These are phyloP conservation scores for Carposina sasakii DNA, from an alignment of 1,140 invertebrate genomes.

Conservation along the genomic window DNA sequence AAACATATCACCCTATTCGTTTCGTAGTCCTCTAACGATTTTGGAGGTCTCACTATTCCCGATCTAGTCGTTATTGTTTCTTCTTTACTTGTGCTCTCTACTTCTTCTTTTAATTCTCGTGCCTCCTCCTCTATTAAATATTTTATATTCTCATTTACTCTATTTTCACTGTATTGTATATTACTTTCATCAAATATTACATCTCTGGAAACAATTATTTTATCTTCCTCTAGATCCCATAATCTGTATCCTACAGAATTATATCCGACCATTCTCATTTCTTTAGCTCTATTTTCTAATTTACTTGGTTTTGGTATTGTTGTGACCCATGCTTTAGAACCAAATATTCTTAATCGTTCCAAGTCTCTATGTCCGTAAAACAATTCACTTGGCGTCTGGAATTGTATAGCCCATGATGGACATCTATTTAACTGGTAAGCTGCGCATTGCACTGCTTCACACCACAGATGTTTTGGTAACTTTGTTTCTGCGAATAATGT, in stretches of 20 bases:
- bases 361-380: no score
- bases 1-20: neutral
- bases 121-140: conserved; percentile 4
- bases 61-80: conserved; percentile 14
- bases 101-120: neutral
- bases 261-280: conserved; percentile 26
- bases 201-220: conserved; percentile 23
- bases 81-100: neutral
- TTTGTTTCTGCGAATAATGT: no score
- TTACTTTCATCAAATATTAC: conserved; percentile 25
- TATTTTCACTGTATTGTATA: conserved; percentile 14
- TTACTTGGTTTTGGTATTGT: no score
- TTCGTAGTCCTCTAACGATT: neutral
- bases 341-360: no score
- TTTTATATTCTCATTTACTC: no score
- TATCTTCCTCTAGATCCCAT: no score
- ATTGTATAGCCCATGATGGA: conserved; percentile 8
- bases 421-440: conserved; percentile 23
- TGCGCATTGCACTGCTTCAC: conserved; percentile 19
- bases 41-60: conserved; percentile 5
- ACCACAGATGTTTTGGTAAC: no score
- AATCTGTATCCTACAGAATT: conserved; percentile 17
- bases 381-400: conserved; percentile 15
- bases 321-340: no score
- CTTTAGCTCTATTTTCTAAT: conserved; percentile 12